Evolutionary conservation across 2,113 vertebrate species (phyloP).

Genomic region (Agapornis roseicollis): DNA sequence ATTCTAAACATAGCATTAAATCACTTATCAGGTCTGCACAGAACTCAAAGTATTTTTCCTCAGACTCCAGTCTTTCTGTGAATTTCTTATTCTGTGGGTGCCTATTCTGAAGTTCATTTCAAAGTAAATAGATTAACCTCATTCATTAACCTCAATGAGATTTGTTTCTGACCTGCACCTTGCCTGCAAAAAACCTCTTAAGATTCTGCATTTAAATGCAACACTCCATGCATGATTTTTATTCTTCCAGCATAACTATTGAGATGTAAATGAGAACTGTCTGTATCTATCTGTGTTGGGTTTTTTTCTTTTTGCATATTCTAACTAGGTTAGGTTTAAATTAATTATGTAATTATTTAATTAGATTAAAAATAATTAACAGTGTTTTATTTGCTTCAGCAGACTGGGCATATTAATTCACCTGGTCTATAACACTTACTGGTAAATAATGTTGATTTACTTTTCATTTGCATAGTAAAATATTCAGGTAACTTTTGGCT

Average conservation of each 20-base stretch:
- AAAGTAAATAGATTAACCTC: not conserved
- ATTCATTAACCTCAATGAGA: not conserved
- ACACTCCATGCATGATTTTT: not conserved
- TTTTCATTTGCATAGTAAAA: slow-evolving; percentile 4
- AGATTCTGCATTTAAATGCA: not conserved
- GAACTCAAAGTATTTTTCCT: not conserved
- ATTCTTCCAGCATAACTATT: not conserved
- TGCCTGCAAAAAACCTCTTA: not conserved
- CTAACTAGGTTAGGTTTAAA: not conserved
- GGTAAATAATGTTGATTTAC: not conserved
- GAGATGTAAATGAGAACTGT: slow-evolving; percentile 16
- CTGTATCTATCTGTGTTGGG: not conserved
- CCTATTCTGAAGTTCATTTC: not conserved
- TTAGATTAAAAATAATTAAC: slow-evolving; percentile 37
- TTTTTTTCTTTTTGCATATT: slow-evolving; percentile 42
- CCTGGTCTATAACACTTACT: not conserved
- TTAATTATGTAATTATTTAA: not conserved
- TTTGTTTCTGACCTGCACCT: not conserved
- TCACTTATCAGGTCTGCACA: not conserved
- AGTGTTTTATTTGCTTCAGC: not conserved
- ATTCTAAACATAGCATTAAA: not conserved
- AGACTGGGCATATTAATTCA: slow-evolving; percentile 12
- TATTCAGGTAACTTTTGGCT: not conserved
- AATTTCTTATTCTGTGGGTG: not conserved
- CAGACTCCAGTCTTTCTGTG: not conserved